Evolutionary conservation across 2,888 invertebrate genomes (phyloP).

Genomic region (Eupithecia tripunctaria): DNA sequence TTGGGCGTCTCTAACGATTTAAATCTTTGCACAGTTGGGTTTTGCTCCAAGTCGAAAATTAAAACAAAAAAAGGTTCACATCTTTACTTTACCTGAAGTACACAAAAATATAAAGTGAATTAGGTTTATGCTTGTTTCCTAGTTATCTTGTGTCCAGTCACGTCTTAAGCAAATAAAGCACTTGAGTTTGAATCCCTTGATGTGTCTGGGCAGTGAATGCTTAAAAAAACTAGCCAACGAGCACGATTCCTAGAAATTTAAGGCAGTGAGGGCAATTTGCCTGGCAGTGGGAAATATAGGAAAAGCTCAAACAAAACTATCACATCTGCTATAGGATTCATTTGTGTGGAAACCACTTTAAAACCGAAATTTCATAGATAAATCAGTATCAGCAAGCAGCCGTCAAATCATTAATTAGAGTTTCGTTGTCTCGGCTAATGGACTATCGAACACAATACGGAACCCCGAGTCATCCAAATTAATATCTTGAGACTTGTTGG

Average conservation of each 20-base stretch:
- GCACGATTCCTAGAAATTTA: not conserved
- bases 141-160: not conserved
- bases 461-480: conserved; percentile 53
- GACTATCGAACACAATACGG: conserved; percentile 50
- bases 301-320: not conserved
- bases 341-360: not conserved
- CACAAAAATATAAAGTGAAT: not conserved
- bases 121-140: not conserved
- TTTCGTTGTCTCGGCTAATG: conserved; percentile 60
- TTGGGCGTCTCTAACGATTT: too few species aligned
- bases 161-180: not conserved
- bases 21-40: too few species aligned
- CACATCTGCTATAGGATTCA: not conserved
- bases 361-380: not conserved
- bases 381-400: conserved; percentile 31
- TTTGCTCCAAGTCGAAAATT: not conserved
- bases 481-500: conserved; percentile 44
- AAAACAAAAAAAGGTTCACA: not conserved
- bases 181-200: not conserved
- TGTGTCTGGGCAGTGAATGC: too few species aligned
- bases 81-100: not conserved
- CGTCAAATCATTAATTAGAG: conserved; percentile 53
- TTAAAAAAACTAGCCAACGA: not conserved
- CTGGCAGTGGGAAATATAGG: not conserved
- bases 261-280: not conserved